phyloP scores from a whole-genome alignment of 1,140 invertebrate genomes.

The Frieseomelitta varia region DNA sequence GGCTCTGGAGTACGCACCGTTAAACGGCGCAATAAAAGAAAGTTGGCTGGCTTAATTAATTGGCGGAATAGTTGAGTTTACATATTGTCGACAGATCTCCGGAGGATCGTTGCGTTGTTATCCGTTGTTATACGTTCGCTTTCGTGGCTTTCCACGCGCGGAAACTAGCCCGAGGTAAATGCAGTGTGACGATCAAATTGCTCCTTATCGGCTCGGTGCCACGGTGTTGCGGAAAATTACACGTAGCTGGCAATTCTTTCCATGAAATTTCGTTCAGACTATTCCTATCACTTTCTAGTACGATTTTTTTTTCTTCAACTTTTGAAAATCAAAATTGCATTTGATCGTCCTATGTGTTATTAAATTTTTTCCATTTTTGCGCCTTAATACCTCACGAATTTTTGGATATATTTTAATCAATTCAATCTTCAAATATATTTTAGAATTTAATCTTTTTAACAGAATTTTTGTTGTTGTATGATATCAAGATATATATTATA shows the following conservation, averaged over 20 bases:
- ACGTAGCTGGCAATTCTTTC: neutral
- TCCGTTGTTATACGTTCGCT: constrained; percentile 7
- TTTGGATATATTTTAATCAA: no score
- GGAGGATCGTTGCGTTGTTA: neutral
- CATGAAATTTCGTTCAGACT: neutral
- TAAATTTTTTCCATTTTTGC: no score
- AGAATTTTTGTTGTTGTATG: neutral
- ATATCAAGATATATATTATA: neutral
- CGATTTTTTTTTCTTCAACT: neutral
- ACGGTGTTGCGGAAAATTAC: constrained; percentile 7
- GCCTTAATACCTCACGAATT: no score
- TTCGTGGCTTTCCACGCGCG: constrained; percentile 20
- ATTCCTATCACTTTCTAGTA: neutral
- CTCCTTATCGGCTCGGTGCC: constrained; percentile 9
- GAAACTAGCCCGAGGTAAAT: constrained; percentile 9
- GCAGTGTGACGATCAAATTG: constrained; percentile 22
- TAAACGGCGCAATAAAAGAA: constrained; percentile 8
- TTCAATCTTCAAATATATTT: no score
- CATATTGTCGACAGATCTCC: constrained; percentile 9
- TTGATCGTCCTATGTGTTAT: no score
- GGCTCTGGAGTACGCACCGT: neutral
- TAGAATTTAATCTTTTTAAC: neutral
- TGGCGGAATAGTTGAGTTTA: constrained; percentile 10
- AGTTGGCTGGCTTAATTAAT: neutral
- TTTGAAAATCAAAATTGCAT: neutral